Base-by-base conservation (phyloP, 2,113 vertebrate genomes). In the Cyprinodon brontotheroides region DNA sequence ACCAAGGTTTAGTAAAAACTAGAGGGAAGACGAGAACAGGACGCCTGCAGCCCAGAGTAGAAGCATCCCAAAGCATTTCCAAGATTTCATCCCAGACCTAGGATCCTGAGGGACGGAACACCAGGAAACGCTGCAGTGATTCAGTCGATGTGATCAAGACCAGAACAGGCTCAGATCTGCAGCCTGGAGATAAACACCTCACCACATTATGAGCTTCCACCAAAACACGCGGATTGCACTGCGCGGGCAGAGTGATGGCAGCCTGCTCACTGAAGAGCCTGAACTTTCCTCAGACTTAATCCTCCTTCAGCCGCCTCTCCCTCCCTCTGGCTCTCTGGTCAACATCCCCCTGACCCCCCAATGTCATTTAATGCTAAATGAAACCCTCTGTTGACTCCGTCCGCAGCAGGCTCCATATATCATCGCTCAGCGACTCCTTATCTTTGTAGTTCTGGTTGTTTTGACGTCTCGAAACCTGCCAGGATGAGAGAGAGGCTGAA, bases 261-360 rank as follows among this genome's bases (percentile, higher is more conserved):
- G 38, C 17, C 39, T 64, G 15, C 39, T 41, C 38, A 41, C n/a
- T 2, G 7, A 11, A 45, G 22, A 45, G 4, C 1, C 22, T 43
- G 10, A 74, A 59, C 45, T 50, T 65, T 37, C 47, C 57, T 57
- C 47, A 65, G 57, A 65, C 62, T 62, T 38, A 50, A 47, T 10
- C 13, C 61, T 29, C 57, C 67, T 43, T 74, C 72, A 74, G 72
- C 72, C 60, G 73, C 72, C 72, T 60, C 72, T 74, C 63, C 66
- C 63, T 74, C 62, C 63, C 39, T 36, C 53, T 45, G 22, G 45
- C 38, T 22, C 11, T 61, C 40, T 60, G 11, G 22, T 53, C 53
- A 22, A 17, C 64, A 1, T 67, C 43, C 29, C 29, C 29, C 1
- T 29, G 29, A 29, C 29, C 29, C 29, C 29, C 29, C 29, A 29